Evolutionary conservation across 2,797 vertebrate genomes (phyloP).

Genomic region (Pipistrellus nathusii): DNA sequence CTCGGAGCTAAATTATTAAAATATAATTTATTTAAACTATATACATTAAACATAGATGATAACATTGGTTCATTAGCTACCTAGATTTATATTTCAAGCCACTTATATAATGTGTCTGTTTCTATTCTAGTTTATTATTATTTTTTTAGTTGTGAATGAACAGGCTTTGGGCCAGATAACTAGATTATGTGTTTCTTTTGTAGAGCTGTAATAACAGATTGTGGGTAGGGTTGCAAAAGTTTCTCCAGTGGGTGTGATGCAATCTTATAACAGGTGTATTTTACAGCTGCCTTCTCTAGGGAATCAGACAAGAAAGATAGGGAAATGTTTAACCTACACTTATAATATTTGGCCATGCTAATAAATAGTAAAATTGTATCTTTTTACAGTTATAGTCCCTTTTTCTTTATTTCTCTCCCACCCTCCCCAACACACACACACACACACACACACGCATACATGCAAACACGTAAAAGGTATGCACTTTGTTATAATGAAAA

Average conservation of each 20-base stretch:
- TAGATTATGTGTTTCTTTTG: slow-evolving; percentile 16
- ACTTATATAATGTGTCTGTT: not conserved
- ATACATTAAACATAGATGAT: slow-evolving; percentile 12
- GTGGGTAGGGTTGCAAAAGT: not conserved
- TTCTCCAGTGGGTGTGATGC: not conserved
- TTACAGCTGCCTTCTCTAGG: slow-evolving; percentile 2
- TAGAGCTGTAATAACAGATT: not conserved
- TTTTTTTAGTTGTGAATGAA: slow-evolving; percentile 34
- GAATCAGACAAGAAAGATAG: not conserved
- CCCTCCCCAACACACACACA: not conserved
- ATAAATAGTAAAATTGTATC: slow-evolving; percentile 40
- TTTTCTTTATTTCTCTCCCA: slow-evolving; percentile 5
- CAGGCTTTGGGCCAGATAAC: slow-evolving; percentile 3
- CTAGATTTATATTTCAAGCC: slow-evolving; percentile 28
- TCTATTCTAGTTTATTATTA: not conserved
- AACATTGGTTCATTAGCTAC: slow-evolving; percentile 13
- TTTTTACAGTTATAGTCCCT: slow-evolving; percentile 16
- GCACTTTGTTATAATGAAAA: not conserved
- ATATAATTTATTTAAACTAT: slow-evolving; percentile 26
- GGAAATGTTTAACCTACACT: slow-evolving; percentile 16
- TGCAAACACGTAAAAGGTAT: not conserved
- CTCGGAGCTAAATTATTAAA: slow-evolving; percentile 32
- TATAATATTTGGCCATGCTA: not conserved
- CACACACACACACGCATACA: too few relatives aligned
- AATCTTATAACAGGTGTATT: not conserved